Evolutionary conservation across 2,888 invertebrate genomes (phyloP), one percentile per base, ranked within the genome.

Genomic region (Nymphalis polychloros): DNA sequence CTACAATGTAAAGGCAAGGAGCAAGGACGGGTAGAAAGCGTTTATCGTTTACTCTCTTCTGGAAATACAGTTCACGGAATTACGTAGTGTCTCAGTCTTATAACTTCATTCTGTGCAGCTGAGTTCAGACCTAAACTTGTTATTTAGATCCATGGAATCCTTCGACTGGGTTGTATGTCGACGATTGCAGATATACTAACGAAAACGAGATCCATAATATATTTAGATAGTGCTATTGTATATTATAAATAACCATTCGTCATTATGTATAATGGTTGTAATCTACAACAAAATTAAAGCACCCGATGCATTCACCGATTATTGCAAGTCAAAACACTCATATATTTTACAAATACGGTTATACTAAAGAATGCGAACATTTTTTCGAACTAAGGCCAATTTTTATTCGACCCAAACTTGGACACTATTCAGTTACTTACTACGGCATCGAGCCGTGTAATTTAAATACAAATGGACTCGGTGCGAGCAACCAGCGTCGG

Each of bases 21-120:
- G 89, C 86, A 87, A 92, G 92, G 92, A 92, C 92, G 92, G 92
- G 92, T 89, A 87, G 86, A 90, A 90, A 92, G 91, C 90, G 87
- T 88, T 87, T 88, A 84, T 88, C 82, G 85, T 89, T 86, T 85
- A 86, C 88, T 88, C 87, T 84, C 87, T 85, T 86, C 85, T 86
- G 89, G 86, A 88, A 87, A 87, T 86, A 86, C 84, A 87, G 86
- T 87, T 90, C 86, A 85, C 83, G 87, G 86, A 85, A 84, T 88
- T 90, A 90, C 90, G 88, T 90, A 88, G 83, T 88, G 83, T 88
- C 83, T 91, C 91, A 92, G 91, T 92, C 91, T 92, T 92, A 89
- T 90, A 84, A 87, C 87, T 86, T 88, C 85, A 84, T 84, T 81
- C 84, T 84, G 85, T 81, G 81, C 77, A 81, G 85, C 83, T 86